phyloP scores from a whole-genome alignment of 2,797 vertebrate genomes.

The Trachops cirrhosus region DNA sequence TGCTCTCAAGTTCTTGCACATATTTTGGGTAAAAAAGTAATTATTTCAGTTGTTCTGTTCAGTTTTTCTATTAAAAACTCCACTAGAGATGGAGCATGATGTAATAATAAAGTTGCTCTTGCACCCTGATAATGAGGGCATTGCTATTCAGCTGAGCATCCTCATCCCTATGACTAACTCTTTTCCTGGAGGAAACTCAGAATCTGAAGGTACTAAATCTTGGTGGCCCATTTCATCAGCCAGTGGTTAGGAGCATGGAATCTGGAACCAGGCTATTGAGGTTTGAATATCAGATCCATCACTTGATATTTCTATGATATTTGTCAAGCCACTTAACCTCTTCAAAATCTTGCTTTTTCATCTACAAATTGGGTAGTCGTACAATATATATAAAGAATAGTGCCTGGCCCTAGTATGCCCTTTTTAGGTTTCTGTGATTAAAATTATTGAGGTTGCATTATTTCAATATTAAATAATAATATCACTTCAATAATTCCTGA shows the following conservation, averaged over 20 bases:
- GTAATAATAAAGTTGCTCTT: not conserved
- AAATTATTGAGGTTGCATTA: not conserved
- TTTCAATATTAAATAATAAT: slow-evolving; percentile 11
- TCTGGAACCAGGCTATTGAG: not conserved
- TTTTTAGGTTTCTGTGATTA: not conserved
- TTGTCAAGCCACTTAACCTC: fast-evolving
- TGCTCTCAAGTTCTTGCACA: not conserved
- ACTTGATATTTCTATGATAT: not conserved
- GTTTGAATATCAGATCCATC: not conserved
- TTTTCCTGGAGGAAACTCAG: not conserved
- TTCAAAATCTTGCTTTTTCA: not conserved
- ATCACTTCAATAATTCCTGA: not conserved
- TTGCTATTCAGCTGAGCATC: not conserved
- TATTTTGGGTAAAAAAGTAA: not conserved
- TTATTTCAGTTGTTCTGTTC: not conserved
- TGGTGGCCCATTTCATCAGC: not conserved
- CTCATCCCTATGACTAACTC: not conserved
- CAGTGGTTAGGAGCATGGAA: not conserved
- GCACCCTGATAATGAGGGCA: not conserved
- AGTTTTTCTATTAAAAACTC: not conserved
- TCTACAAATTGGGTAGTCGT: not conserved
- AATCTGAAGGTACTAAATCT: not conserved
- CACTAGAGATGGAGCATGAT: not conserved
- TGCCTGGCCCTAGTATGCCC: not conserved
- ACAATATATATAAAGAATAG: not conserved